Base-by-base conservation (phyloP, 92 coral and sea anemone genomes). In the Siderastrea siderea region DNA sequence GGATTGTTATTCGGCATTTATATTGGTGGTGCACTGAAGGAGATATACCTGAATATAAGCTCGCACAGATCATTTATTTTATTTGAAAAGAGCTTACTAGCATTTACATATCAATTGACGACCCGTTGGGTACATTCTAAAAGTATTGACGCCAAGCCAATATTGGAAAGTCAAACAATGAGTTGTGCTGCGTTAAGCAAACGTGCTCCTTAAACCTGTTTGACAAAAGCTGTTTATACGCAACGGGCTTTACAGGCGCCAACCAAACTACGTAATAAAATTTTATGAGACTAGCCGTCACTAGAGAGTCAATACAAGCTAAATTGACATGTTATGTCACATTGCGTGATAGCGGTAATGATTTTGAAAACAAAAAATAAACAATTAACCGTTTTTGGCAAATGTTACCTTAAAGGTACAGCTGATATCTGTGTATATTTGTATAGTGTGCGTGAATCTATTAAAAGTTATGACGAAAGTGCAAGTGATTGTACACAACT, bases 371-470 rank as follows among this genome's bases (percentile, higher is more conserved):
- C 58, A 38, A 67, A 66, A 82, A 43, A 47, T 60, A 57, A 82
- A 59, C 78, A 71, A 55, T 81, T 7, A 12, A 46, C 49, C 58
- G 59, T 45, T 82, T 63, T 82, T 82, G 86, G 86, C 86, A 71
- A 82, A 78, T 17, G 45, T 47, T 58, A 45, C 78, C 48, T 48
- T 6, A 69, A 57, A 54, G 47, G 50, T 58, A 55, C n/a, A 55
- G 15, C 43, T 54, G 68, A 54, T 71, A 16, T 14, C 64, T 45
- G 53, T 44, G 26, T 16, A 55, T 58, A 57, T 69, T 47, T 53
- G 45, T 55, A 69, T 59, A 57, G 3, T 82, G 45, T 19, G 8
- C 19, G 47, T 16, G 4, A 55, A 44, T 13, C 53, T 65, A 81
- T 67, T 81, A 38, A 68, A 81, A 7, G 15, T 43, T 81, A 46